Evolutionary conservation across 2,888 invertebrate species (phyloP), one percentile per base, ranked within the genome.

Genomic region (Tholera decimalis): DNA sequence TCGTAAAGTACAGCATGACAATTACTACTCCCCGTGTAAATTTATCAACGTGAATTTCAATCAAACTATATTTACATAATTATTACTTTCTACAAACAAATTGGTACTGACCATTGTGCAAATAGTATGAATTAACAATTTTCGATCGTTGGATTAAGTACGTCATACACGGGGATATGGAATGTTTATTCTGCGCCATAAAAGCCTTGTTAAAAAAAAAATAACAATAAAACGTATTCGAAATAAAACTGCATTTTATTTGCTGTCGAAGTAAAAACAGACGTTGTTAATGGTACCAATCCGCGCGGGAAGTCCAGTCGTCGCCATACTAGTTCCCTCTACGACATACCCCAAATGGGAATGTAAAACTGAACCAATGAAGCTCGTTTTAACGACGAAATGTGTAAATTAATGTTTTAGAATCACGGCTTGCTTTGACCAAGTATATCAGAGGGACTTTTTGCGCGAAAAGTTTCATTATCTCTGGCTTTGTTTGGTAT

Each of bases 231-330:
- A 91, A 79, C 80, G 78, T 82, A 86, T 86, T 82, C 80, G 82
- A 84, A 87, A 89, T 86, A 86, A 91, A 90, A 89, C 80, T 87
- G 87, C 85, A 87, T 87, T 90, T 87, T 83, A 85, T 88, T 85
- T 76, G 81, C 83, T 85, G 79, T 77, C 80, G 84, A 83, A 85
- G 81, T 87, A 83, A 87, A 89, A 89, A 87, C 85, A 85, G 81
- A 79, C 80, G 72, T 80, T 87, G 88, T 90, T 89, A 90, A 88
- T 85, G 84, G 81, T 79, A 80, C 82, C 84, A 85, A 88, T 86
- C 83, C 83, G 84, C 80, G 73, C 75, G 79, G 84, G 79, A 80
- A 77, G 75, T 57, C 63, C 63, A 65, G 79, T 80, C 77, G 70
- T 18, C 49, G 39, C 49, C 57, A 54, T 46, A 54, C 33, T 61